Percentiles rank a stretch among this genome's conserved stretches.
Conservation (phyloP, 2,113 vertebrate species). For the Salminus brasiliensis region DNA sequence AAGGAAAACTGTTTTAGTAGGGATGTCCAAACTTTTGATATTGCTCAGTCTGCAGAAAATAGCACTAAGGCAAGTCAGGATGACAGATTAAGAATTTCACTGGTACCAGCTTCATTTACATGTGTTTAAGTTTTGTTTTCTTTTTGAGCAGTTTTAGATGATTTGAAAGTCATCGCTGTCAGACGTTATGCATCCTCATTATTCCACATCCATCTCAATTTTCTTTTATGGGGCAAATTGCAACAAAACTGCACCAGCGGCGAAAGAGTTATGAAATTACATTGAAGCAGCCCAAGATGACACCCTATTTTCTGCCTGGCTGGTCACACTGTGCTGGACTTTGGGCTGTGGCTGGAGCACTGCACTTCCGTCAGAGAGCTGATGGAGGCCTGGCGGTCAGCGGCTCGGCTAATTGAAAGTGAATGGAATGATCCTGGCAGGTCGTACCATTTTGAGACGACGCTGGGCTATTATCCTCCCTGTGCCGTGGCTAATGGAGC, state of each 20-base stretch:
- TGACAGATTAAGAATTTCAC: too few relatives aligned
- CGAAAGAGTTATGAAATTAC: constrained; percentile 68
- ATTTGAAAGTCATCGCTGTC: background rate
- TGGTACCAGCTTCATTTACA: too few relatives aligned
- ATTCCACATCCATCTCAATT: background rate
- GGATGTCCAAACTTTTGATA: too few relatives aligned
- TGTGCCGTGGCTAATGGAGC: constrained; percentile 65
- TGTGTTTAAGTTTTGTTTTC: too few relatives aligned
- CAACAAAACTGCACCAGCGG: constrained; percentile 8
- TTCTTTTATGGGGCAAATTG: background rate
- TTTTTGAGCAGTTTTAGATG: too few relatives aligned
- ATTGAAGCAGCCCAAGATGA: constrained; percentile 63
- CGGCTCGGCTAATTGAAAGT: constrained; percentile 55
- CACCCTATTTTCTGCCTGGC: constrained; percentile 61
- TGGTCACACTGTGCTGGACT: background rate
- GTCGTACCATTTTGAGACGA: background rate
- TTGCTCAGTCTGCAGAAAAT: too few relatives aligned
- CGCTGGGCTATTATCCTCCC: constrained; percentile 8
- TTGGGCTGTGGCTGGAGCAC: background rate
- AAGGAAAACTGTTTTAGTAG: too few relatives aligned
- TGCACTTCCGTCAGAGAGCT: background rate
- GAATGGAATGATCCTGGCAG: constrained; percentile 38
- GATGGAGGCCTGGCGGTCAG: background rate
- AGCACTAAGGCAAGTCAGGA: too few relatives aligned
- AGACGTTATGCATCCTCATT: background rate